Base-by-base conservation (phyloP, 2,113 vertebrate species). In the Cyprinodon variegatus region DNA sequence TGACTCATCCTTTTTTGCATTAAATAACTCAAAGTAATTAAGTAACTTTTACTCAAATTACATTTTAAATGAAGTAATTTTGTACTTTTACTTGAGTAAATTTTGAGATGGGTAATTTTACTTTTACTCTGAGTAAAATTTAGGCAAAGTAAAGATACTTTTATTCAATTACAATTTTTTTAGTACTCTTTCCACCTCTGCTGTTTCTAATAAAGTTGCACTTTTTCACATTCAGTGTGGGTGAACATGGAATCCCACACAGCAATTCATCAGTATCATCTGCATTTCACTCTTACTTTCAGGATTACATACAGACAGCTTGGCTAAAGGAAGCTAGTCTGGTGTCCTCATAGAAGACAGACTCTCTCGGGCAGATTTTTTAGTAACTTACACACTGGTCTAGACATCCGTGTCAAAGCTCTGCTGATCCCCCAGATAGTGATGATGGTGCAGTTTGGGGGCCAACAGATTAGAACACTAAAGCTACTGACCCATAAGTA, bases 401-500 rank as follows among this genome's bases (percentile, higher is more conserved):
- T 36, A 83, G 77, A 90, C 77, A 81, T 81, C 79, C 78, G 83
- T 78, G 76, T 40, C 48, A 43, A 64, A 59, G 41, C 41, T 59
- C 59, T 83, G 67, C 43, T 83, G 67, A 70, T 61, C 37, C 69
- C 60, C 53, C 10, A 41, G 43, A 1, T 68, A 45, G 60, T 68
- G 83, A 78, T 74, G 82, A 77, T 79, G 73, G 37, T 74, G 72
- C 77, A 81, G 79, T 87, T 86, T 80, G 40, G 46, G 78, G 78
- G 59, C 20, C 43, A 14, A 12, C 5, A 76, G 85, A 91, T 89
- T 88, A 90, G 83, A 83, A 57, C 67, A 50, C 14, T 85, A 84
- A 57, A 92, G 62, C 87, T 79, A 74, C 14, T 90, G 90, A 92
- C 90, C 91, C 90, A 81, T 87, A 81, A 88, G 79, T 89, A 88